Evolutionary conservation across 2,113 vertebrate genomes (phyloP).

Genomic region (Scalopus aquaticus): DNA sequence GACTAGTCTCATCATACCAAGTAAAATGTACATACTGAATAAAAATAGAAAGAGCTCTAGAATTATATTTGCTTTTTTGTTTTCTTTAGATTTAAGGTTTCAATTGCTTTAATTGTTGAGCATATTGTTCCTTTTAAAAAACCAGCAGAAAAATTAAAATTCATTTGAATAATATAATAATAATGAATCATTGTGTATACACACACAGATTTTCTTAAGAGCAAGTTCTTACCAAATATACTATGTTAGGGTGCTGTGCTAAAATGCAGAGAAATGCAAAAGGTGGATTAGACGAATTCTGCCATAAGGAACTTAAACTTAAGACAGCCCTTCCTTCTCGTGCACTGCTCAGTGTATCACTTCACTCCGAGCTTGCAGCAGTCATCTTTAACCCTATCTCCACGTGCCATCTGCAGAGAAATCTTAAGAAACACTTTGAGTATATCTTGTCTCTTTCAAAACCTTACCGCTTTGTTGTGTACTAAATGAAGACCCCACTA

Average conservation of each 20-base stretch:
- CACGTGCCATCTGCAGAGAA: neutral
- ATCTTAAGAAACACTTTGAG: neutral
- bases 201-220: neutral
- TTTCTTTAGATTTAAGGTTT: conserved; percentile 44
- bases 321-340: neutral
- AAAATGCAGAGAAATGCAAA: neutral
- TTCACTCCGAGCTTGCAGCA: neutral
- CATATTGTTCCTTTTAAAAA: neutral
- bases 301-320: neutral
- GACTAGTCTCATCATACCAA: conserved; percentile 67
- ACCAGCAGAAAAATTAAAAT: conserved; percentile 32
- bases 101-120: conserved; percentile 41
- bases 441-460: neutral
- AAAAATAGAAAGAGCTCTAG: conserved; percentile 69
- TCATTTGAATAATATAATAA: conserved; percentile 18
- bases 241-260: neutral
- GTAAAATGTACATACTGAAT: conserved; percentile 46
- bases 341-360: neutral
- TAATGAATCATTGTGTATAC: neutral
- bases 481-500: neutral
- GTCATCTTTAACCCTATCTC: neutral
- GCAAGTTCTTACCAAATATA: neutral
- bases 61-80: conserved; percentile 54
- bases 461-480: neutral
- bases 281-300: neutral